These are phyloP conservation scores for Amniataba percoides DNA, from an alignment of 2,797 vertebrate genomes.

Conservation along the genomic window DNA sequence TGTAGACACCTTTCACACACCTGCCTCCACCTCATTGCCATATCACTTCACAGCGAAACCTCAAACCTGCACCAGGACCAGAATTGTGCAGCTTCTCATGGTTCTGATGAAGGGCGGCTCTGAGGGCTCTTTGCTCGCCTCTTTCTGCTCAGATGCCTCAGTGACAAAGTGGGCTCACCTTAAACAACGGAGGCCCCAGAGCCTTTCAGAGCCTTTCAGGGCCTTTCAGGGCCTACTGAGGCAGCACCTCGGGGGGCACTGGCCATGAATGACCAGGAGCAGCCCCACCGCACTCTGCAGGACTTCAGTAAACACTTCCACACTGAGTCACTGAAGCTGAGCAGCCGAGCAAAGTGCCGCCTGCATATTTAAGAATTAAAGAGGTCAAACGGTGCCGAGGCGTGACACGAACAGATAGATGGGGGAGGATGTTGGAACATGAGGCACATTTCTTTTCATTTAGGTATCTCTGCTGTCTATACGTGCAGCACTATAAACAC, in stretches of 20 bases:
- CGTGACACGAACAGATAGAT: constrained; percentile 41
- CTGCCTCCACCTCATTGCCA: not conserved
- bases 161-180: constrained; percentile 86
- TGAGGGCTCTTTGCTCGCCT: constrained; percentile 70
- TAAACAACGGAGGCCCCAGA: constrained; percentile 85
- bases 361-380: constrained; percentile 88
- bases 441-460: constrained; percentile 4
- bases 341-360: constrained; percentile 85
- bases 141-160: constrained; percentile 73
- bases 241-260: constrained; percentile 88
- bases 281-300: constrained; percentile 83
- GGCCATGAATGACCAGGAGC: constrained; percentile 86
- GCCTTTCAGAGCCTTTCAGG: constrained; percentile 55
- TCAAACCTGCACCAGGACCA: too few species aligned
- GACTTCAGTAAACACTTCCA: constrained; percentile 91
- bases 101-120: constrained; percentile 45
- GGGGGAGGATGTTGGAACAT: constrained; percentile 50
- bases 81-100: too few species aligned
- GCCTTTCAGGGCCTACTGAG: constrained; percentile 85
- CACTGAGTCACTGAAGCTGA: constrained; percentile 86
- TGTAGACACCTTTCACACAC: constrained; percentile 27
- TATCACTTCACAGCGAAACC: too few species aligned
- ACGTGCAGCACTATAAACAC: not conserved
- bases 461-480: not conserved
- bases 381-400: constrained; percentile 74